Conservation (phyloP, 1,140 invertebrate genomes). For the Aplysia californica region DNA sequence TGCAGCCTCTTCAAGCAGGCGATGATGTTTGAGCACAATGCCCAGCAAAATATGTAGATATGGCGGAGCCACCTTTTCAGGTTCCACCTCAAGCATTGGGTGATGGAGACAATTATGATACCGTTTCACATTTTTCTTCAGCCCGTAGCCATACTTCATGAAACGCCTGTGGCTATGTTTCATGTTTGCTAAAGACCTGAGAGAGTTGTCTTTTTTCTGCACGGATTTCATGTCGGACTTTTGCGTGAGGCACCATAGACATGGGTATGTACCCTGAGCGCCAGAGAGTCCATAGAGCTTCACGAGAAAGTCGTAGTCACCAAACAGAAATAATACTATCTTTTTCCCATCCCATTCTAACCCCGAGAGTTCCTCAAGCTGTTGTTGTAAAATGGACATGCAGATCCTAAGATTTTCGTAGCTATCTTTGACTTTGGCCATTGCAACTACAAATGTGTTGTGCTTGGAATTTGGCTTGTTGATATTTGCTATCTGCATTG, state of each 20-base stretch:
- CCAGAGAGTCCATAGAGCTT: slow-evolving; percentile 14
- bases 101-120: slow-evolving; percentile 3
- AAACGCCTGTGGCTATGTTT: not conserved
- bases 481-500: slow-evolving; percentile 4
- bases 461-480: slow-evolving; percentile 1
- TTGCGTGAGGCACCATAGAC: not conserved
- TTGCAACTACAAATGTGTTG: slow-evolving; percentile 1
- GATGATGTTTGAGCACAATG: slow-evolving; percentile 6
- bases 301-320: slow-evolving; percentile 1
- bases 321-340: slow-evolving; percentile 1
- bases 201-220: not conserved
- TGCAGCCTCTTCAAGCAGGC: not conserved
- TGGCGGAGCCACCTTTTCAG: not conserved
- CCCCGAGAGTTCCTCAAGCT: not conserved
- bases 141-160: not conserved
- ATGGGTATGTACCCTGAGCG: not conserved
- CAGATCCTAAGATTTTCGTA: not conserved
- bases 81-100: not conserved
- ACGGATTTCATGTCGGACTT: not conserved
- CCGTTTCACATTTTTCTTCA: not conserved
- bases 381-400: not conserved
- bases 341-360: slow-evolving; percentile 4
- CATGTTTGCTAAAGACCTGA: not conserved
- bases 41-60: slow-evolving; percentile 17
- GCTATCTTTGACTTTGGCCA: not conserved